A percentile compares a stretch with the other conserved stretches of the same genome.
Conservation (phyloP, 2,113 vertebrate genomes). For the Corvus moneduloides region DNA sequence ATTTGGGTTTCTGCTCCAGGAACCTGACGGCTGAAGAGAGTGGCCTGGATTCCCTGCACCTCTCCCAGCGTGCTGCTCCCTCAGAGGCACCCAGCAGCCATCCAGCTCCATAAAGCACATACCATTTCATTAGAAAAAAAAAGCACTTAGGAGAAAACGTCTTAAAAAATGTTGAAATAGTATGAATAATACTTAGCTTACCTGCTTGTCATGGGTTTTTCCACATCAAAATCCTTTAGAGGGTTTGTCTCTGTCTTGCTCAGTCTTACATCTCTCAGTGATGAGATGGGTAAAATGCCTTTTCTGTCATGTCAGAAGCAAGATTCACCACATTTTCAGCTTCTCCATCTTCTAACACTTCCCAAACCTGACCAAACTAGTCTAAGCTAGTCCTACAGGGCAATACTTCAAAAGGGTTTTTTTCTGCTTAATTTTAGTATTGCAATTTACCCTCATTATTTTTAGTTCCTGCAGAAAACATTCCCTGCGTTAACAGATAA, state of each 20-base stretch:
- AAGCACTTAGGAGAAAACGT: background rate
- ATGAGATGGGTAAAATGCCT: background rate
- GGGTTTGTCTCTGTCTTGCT: background rate
- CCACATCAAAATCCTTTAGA: background rate
- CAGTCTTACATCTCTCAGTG: background rate
- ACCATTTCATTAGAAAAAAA: background rate
- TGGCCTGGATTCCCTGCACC: background rate
- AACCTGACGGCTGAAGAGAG: background rate
- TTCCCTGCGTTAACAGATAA: background rate
- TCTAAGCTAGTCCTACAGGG: slow-evolving; percentile 9
- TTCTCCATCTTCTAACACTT: background rate
- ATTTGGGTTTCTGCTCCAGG: background rate
- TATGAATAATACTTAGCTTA: background rate
- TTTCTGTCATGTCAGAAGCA: background rate
- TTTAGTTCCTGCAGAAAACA: slow-evolving; percentile 2
- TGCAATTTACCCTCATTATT: slow-evolving; percentile 18
- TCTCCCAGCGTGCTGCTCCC: background rate
- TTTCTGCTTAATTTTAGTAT: background rate
- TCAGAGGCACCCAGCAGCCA: background rate
- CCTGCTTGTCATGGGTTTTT: background rate
- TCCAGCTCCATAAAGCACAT: background rate
- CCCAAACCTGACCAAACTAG: slow-evolving; percentile 22
- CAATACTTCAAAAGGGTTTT: slow-evolving; percentile 28
- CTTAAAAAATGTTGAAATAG: background rate
- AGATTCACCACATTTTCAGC: background rate